Evolutionary conservation across 2,797 vertebrate species (phyloP).

Genomic region (Hippopotamyrus pictus): DNA sequence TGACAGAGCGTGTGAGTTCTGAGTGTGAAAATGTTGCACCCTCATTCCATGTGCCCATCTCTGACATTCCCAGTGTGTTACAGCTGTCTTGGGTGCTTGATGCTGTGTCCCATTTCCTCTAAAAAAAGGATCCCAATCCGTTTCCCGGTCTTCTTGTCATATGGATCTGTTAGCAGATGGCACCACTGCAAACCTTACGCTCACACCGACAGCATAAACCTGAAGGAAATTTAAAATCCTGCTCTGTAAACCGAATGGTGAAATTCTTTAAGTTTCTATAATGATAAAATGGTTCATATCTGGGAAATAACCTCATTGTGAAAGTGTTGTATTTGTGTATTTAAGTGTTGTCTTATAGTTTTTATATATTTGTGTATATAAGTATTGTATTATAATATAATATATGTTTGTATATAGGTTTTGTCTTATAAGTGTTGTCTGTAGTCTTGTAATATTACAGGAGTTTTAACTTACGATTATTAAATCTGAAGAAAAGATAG

Average conservation of each 20-base stretch:
- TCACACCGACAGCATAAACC: neutral
- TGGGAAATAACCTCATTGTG: neutral
- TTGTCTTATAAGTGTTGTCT: neutral
- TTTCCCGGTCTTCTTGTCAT: neutral
- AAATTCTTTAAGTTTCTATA: neutral
- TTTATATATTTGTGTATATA: too few species aligned
- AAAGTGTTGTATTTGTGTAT: neutral
- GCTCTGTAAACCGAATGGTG: neutral
- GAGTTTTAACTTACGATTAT: neutral
- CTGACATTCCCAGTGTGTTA: neutral
- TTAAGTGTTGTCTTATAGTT: neutral
- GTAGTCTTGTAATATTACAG: neutral
- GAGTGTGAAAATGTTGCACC: neutral
- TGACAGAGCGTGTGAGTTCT: neutral
- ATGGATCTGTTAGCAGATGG: neutral
- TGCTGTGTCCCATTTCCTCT: too few species aligned
- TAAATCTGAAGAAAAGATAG: neutral
- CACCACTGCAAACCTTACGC: too few species aligned
- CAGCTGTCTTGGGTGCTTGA: too few species aligned
- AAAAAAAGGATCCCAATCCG: too few species aligned
- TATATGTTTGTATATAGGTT: neutral
- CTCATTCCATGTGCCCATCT: neutral
- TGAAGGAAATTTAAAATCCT: neutral
- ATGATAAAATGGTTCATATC: neutral
- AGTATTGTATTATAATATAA: neutral